phyloP scores from a whole-genome alignment of 2,888 invertebrate species.

The Drosophila recens region DNA sequence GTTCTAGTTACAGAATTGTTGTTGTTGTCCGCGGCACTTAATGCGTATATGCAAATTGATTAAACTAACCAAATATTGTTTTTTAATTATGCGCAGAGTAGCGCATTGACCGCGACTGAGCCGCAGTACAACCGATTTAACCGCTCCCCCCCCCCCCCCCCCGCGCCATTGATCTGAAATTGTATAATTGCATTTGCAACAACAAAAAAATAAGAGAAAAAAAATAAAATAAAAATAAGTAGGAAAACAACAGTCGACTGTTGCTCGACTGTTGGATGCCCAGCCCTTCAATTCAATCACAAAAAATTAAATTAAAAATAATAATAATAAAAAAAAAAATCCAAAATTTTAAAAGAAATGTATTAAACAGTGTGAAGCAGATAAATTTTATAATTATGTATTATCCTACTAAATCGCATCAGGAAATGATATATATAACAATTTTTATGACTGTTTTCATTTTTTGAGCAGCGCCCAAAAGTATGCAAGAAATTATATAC shows the following conservation, averaged over 20 bases:
- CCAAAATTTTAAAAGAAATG: too few species aligned
- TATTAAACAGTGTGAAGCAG: too few species aligned
- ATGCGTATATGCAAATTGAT: slow-evolving; percentile 72
- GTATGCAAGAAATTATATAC: too few species aligned
- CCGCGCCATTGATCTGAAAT: slow-evolving; percentile 64
- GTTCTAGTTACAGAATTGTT: slow-evolving; percentile 34
- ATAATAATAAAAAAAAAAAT: too few species aligned
- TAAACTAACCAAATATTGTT: slow-evolving; percentile 80
- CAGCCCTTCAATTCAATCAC: not conserved
- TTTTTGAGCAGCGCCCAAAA: too few species aligned
- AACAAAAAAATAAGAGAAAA: not conserved
- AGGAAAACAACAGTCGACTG: not conserved
- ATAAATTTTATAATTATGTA: too few species aligned
- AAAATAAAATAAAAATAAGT: slow-evolving; percentile 13
- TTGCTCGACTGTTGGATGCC: not conserved
- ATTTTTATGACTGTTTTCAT: too few species aligned
- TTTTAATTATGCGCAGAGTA: slow-evolving; percentile 75
- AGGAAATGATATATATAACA: too few species aligned
- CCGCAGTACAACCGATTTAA: slow-evolving; percentile 54
- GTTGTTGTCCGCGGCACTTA: slow-evolving; percentile 13
- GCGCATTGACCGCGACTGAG: slow-evolving; percentile 59
- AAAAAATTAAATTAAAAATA: too few species aligned
- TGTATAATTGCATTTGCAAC: slow-evolving; percentile 73
- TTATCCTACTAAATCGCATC: too few species aligned
- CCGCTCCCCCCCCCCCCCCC: not conserved